Evolutionary conservation across 1,140 invertebrate genomes (phyloP).

Genomic region (Antheraea pernyi): DNA sequence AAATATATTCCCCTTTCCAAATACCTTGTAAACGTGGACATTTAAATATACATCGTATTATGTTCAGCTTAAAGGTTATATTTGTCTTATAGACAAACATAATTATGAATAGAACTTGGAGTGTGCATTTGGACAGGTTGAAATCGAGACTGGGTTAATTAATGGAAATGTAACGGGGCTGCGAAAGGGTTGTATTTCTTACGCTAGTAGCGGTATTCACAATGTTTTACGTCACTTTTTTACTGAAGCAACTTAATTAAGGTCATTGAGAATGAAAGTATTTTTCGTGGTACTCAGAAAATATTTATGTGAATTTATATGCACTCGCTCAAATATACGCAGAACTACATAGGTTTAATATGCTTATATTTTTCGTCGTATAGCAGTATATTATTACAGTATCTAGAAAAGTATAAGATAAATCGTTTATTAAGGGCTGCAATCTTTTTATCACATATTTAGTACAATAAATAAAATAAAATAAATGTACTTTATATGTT

Average conservation of each 20-base stretch:
- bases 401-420: too few relatives aligned
- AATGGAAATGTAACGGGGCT: background rate
- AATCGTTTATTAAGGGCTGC: too few relatives aligned
- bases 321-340: too few relatives aligned
- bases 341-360: too few relatives aligned
- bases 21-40: background rate
- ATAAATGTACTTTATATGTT: too few relatives aligned
- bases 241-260: background rate
- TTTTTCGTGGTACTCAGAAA: background rate
- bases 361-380: too few relatives aligned
- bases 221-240: background rate
- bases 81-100: background rate
- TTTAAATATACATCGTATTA: background rate
- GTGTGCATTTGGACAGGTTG: background rate
- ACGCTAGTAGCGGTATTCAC: background rate
- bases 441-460: too few relatives aligned
- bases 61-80: background rate
- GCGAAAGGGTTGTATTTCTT: slow-evolving; percentile 2
- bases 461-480: too few relatives aligned
- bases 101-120: slow-evolving; percentile 1
- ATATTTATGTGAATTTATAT: background rate
- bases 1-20: background rate
- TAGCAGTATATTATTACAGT: too few relatives aligned
- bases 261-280: background rate
- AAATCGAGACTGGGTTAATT: background rate